Percentiles rank a stretch among this genome's conserved stretches.
Evolutionary conservation across 2,797 vertebrate genomes (phyloP).

Genomic region (Microctenopoma stevenorrisi): DNA sequence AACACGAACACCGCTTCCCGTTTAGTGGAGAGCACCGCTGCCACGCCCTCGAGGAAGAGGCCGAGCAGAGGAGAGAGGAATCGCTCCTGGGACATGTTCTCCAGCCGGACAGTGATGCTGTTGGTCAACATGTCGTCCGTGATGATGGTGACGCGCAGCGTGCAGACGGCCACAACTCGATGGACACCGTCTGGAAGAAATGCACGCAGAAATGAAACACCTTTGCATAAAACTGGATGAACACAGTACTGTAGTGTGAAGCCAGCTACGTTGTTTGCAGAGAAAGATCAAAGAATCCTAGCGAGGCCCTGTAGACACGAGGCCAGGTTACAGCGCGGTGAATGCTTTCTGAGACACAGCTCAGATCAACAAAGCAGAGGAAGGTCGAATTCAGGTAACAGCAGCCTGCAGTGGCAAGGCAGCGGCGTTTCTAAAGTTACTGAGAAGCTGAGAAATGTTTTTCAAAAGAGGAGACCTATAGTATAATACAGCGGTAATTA

Average conservation of each 20-base stretch:
- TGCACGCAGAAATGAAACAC: too few relatives aligned
- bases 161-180: conserved; percentile 86
- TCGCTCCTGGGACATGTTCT: conserved; percentile 98
- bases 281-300: conserved; percentile 1
- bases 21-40: conserved; percentile 91
- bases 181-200: conserved; percentile 88
- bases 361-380: conserved; percentile 3
- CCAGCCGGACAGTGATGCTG: conserved; percentile 97
- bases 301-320: background rate
- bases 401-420: background rate
- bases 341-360: background rate
- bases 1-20: conserved; percentile 93
- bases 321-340: conserved; percentile 2
- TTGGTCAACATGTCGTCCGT: conserved; percentile 98
- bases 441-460: background rate
- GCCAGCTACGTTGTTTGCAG: background rate
- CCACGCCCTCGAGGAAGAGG: conserved; percentile 93
- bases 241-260: background rate
- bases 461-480: background rate
- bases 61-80: conserved; percentile 94
- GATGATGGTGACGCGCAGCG: conserved; percentile 94
- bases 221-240: too few relatives aligned
- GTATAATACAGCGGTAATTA: background rate
- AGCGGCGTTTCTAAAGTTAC: conserved; percentile 1
- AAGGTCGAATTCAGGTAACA: background rate